Evolutionary conservation across 2,113 vertebrate genomes (phyloP).

Genomic region (Stegastes partitus): DNA sequence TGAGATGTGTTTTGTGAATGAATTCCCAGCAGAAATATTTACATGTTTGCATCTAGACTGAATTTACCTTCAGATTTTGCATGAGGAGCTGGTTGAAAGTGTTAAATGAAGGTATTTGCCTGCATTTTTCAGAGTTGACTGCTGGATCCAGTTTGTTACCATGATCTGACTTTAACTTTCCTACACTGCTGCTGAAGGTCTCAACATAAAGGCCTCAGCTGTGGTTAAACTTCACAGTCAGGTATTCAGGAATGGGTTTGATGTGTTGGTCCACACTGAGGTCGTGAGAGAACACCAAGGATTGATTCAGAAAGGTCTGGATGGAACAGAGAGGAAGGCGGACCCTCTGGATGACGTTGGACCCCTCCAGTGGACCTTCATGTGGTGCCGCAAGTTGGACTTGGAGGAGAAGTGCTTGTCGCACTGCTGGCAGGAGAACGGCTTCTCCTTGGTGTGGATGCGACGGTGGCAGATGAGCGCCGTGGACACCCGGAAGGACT

Average conservation of each 20-base stretch:
- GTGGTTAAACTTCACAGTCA: not conserved
- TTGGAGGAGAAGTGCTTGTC: slow-evolving; percentile 84
- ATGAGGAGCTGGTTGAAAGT: too few species aligned
- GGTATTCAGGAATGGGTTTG: not conserved
- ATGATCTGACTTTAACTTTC: too few species aligned
- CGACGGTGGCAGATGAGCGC: slow-evolving; percentile 81
- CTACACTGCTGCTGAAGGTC: too few species aligned
- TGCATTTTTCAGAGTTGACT: too few species aligned
- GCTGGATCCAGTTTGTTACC: too few species aligned
- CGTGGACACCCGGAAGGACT: slow-evolving; percentile 83
- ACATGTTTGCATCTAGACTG: too few species aligned
- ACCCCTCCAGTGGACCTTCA: slow-evolving; percentile 88
- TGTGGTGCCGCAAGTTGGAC: slow-evolving; percentile 88
- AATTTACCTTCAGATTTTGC: too few species aligned
- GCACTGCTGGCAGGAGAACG: slow-evolving; percentile 85
- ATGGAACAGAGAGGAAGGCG: slow-evolving; percentile 40
- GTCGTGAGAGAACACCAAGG: not conserved
- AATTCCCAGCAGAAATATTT: too few species aligned
- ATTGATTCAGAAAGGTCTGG: slow-evolving; percentile 36
- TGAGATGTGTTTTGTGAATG: too few species aligned
- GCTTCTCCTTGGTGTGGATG: slow-evolving; percentile 87
- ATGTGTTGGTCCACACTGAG: not conserved
- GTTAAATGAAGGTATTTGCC: too few species aligned
- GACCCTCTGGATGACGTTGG: slow-evolving; percentile 7
- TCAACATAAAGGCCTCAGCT: too few species aligned